Conservation (phyloP, 2,888 invertebrate species). For the Drosophila limbata region DNA sequence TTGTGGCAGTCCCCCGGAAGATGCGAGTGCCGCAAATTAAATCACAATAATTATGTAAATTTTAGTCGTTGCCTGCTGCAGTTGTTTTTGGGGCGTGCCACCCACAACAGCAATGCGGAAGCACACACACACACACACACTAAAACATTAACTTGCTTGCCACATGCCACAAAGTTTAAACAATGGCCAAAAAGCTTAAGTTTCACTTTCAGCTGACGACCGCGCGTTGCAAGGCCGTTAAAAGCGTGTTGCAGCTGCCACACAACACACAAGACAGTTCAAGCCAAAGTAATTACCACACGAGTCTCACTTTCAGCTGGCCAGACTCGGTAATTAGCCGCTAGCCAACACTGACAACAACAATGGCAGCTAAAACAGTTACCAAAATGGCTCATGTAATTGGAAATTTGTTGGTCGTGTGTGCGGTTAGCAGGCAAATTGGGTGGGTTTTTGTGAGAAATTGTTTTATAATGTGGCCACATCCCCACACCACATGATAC, state of each 20-base stretch:
- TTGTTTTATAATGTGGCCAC: conserved; percentile 75
- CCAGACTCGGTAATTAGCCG: conserved; percentile 68
- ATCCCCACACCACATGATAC: conserved; percentile 33
- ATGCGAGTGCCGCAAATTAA: conserved; percentile 62
- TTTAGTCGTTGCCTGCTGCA: conserved; percentile 17
- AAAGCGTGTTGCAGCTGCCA: conserved; percentile 15
- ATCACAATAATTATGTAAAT: conserved; percentile 80
- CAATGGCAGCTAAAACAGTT: conserved; percentile 36
- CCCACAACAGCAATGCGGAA: conserved; percentile 68
- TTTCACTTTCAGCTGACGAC: conserved; percentile 53
- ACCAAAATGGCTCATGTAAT: conserved; percentile 67
- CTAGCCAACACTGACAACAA: conserved; percentile 44
- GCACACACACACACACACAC: conserved; percentile 25
- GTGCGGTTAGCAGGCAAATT: conserved; percentile 65
- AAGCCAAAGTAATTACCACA: conserved; percentile 66
- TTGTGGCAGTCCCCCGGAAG: conserved; percentile 43
- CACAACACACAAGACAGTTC: not conserved
- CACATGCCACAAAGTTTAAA: conserved; percentile 32
- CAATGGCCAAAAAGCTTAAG: conserved; percentile 48
- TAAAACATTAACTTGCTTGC: conserved; percentile 3
- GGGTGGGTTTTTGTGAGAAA: conserved; percentile 71
- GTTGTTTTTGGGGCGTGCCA: conserved; percentile 58
- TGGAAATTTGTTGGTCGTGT: conserved; percentile 52
- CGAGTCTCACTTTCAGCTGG: conserved; percentile 67
- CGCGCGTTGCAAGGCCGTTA: conserved; percentile 53